Evolutionary conservation across 2,797 vertebrate genomes (phyloP).

Genomic region (Hoplostethus atlanticus): DNA sequence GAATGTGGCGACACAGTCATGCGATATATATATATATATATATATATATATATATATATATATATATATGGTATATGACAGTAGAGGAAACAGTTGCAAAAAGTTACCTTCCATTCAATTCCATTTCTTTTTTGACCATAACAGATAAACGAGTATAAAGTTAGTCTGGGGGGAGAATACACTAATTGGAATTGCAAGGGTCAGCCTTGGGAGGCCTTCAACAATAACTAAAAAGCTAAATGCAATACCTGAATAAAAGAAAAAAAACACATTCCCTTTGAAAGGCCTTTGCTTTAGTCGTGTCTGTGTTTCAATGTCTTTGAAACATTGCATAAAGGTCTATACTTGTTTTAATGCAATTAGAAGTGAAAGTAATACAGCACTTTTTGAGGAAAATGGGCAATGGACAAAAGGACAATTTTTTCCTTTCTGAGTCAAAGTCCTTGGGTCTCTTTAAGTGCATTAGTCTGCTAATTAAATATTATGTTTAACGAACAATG

Average conservation of each 20-base stretch:
- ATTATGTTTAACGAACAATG: conserved; percentile 78
- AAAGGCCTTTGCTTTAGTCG: conserved; percentile 58
- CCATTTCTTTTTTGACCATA: not conserved
- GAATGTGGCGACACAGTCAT: too few species aligned
- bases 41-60: too few species aligned
- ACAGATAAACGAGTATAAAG: not conserved
- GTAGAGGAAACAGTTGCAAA: not conserved
- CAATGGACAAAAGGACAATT: conserved; percentile 79
- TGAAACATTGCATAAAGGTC: conserved; percentile 75
- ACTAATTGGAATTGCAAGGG: conserved; percentile 58
- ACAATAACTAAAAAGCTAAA: conserved; percentile 72
- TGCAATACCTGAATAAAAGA: conserved; percentile 59
- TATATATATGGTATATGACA: not conserved
- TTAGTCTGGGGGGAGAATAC: not conserved
- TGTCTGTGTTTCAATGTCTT: conserved; percentile 69
- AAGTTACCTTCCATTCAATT: conserved; percentile 3
- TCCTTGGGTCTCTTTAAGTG: conserved; percentile 82
- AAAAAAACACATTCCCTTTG: conserved; percentile 40
- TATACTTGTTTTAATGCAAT: conserved; percentile 78
- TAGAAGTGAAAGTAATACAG: conserved; percentile 68
- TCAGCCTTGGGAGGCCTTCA: conserved; percentile 68
- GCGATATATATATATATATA: too few species aligned
- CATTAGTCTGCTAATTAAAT: conserved; percentile 83
- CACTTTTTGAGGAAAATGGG: conserved; percentile 73
- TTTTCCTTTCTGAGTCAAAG: conserved; percentile 72